These are phyloP conservation scores for Seriola aureovittata DNA, from an alignment of 2,113 vertebrate species.

Conservation along the genomic window DNA sequence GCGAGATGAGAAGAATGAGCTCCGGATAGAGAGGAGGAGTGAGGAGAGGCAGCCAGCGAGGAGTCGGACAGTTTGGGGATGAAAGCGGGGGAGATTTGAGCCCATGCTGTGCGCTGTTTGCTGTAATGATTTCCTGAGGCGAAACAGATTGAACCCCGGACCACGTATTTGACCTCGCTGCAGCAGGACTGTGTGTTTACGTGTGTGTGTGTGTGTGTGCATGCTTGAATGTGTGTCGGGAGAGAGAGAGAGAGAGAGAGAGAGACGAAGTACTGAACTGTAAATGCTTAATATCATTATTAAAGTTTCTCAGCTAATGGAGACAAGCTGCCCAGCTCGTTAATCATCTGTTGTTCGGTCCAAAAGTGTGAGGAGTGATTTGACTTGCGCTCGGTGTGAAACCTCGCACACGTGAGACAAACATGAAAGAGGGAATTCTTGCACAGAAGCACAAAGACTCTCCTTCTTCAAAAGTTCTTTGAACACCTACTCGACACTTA, in stretches of 20 bases:
- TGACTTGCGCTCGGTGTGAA: not conserved
- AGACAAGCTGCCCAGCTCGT: not conserved
- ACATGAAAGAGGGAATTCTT: not conserved
- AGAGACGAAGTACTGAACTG: not conserved
- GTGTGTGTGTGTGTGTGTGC: slow-evolving; percentile 9
- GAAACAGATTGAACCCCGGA: slow-evolving; percentile 49
- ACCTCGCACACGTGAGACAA: not conserved
- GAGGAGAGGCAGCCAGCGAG: not conserved
- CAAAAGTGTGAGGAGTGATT: slow-evolving; percentile 1
- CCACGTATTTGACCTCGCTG: slow-evolving; percentile 30
- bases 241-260: too few species aligned
- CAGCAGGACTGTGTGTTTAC: slow-evolving; percentile 9
- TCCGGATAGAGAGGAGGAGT: slow-evolving; percentile 1
- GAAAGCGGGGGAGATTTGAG: slow-evolving; percentile 33
- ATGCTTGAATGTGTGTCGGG: not conserved
- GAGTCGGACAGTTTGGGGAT: slow-evolving; percentile 22
- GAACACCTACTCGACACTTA: not conserved
- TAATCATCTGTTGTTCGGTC: not conserved
- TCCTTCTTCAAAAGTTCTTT: not conserved
- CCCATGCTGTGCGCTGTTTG: slow-evolving; percentile 45
- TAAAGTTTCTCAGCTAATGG: not conserved
- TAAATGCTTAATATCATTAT: not conserved
- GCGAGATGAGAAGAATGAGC: slow-evolving; percentile 19
- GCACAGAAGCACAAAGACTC: slow-evolving; percentile 3
- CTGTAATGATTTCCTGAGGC: slow-evolving; percentile 58